Conservation (phyloP, 1,140 invertebrate genomes). For the Dendroctonus ponderosae region DNA sequence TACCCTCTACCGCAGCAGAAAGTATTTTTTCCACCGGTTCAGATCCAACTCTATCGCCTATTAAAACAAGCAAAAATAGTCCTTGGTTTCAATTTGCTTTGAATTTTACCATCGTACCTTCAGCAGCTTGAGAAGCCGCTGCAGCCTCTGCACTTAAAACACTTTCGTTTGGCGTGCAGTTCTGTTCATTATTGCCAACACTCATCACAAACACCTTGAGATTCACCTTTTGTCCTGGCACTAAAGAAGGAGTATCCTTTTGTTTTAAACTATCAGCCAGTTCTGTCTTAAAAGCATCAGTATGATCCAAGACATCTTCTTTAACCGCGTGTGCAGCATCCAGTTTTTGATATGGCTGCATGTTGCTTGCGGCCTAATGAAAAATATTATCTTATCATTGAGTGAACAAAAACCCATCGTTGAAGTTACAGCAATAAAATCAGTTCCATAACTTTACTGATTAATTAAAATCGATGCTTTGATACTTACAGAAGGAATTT, state of each 20-base stretch:
- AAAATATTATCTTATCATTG: too few species aligned
- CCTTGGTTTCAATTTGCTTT: background rate
- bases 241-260: conserved; percentile 37
- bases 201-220: conserved; percentile 44
- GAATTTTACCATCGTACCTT: background rate
- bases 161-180: background rate
- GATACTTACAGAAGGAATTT: conserved; percentile 12
- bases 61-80: background rate
- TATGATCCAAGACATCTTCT: conserved; percentile 26
- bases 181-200: conserved; percentile 24
- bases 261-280: conserved; percentile 42
- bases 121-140: background rate
- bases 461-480: too few species aligned
- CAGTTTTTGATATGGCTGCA: background rate
- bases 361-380: conserved; percentile 6
- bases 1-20: conserved; percentile 21
- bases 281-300: conserved; percentile 40
- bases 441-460: too few species aligned
- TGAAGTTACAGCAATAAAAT: too few species aligned
- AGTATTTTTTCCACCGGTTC: conserved; percentile 25
- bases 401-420: too few species aligned
- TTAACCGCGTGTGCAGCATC: background rate
- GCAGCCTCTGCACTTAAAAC: background rate
- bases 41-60: background rate
- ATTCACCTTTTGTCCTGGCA: conserved; percentile 46